Conservation (phyloP, 2,888 invertebrate species). For the Allophyes oxyacanthae region DNA sequence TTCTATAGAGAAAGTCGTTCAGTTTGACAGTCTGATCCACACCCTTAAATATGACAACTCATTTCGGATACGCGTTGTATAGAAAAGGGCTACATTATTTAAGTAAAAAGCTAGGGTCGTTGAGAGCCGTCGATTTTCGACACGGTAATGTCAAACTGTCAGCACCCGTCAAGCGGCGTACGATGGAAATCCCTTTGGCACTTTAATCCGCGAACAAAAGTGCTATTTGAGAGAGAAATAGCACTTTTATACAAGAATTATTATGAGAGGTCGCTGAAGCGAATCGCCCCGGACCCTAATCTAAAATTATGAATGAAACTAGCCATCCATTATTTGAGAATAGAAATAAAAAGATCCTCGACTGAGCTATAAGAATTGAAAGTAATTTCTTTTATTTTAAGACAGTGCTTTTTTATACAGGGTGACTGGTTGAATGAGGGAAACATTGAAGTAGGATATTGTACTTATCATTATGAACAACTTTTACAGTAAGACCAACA, state of each 20-base stretch:
- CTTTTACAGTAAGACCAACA: too few relatives aligned
- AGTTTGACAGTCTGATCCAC: too few relatives aligned
- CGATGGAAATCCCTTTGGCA: constrained; percentile 47
- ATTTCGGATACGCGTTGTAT: too few relatives aligned
- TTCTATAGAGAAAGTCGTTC: too few relatives aligned
- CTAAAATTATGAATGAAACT: constrained; percentile 52
- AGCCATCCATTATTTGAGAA: constrained; percentile 30
- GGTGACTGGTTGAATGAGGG: too few relatives aligned
- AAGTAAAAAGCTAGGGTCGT: constrained; percentile 4
- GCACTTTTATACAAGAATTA: constrained; percentile 31
- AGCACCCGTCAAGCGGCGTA: constrained; percentile 31
- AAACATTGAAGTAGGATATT: too few relatives aligned
- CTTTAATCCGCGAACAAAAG: constrained; percentile 52
- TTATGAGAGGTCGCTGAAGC: constrained; percentile 27
- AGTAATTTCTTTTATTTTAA: too few relatives aligned
- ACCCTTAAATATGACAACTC: too few relatives aligned
- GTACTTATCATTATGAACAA: too few relatives aligned
- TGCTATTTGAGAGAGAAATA: constrained; percentile 38
- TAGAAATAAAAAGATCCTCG: constrained; percentile 28
- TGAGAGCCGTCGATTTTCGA: constrained; percentile 41
- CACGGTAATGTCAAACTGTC: constrained; percentile 50
- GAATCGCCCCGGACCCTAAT: constrained; percentile 29
- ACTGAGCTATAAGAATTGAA: too few relatives aligned
- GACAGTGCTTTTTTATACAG: constrained; percentile 7
- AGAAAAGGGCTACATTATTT: background rate